Evolutionary conservation across 2,888 invertebrate species (phyloP), one percentile per base, ranked within the genome.

Genomic region (Sceliomorpha sp.): DNA sequence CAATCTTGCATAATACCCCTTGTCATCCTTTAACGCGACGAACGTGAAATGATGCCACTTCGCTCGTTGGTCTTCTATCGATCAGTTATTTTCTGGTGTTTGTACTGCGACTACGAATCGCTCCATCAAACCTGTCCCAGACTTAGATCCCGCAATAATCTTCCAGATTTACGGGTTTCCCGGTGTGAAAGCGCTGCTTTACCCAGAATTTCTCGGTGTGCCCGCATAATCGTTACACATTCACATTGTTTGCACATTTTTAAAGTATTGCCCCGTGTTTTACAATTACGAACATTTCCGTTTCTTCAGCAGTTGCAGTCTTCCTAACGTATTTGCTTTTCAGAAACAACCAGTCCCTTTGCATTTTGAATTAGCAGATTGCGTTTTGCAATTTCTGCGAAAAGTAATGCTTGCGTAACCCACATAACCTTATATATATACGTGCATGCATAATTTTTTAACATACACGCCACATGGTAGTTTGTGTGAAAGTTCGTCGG

Each of bases 91-190:
- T 56, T 39, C 42, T 13, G n/a, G 32, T 64, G 45, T 44, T 50
- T 58, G 39, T 40, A 12, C 39, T 34, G 27, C 36, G 20, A 17
- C 56, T 44, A 31, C 12, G 50, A 56, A 64, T 64, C 63, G 56
- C 50, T 64, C 44, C 36, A 64, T 56, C 63, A 64, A 64, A 64
- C 48, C 48, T 56, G 63, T 48, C 39, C 50, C 17, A 8, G 44
- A 64, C 56, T 56, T 48, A 56, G 63, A 64, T 64, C 36, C 48
- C 17, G 37, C 44, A 50, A 56, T 64, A 64, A 64, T 56, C 63
- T 63, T 34, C 12, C 24, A 48, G 63, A 64, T 64, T 64, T 55
- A 56, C 63, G 56, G 13, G 56, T 42, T 64, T 56, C 47, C 36
- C 37, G 48, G 55, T 64, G 55, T 64, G 48, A 56, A 64, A 64